These are phyloP conservation scores for Phallusia fumigata DNA, from an alignment of 23 tunicate species.

Conservation along the genomic window DNA sequence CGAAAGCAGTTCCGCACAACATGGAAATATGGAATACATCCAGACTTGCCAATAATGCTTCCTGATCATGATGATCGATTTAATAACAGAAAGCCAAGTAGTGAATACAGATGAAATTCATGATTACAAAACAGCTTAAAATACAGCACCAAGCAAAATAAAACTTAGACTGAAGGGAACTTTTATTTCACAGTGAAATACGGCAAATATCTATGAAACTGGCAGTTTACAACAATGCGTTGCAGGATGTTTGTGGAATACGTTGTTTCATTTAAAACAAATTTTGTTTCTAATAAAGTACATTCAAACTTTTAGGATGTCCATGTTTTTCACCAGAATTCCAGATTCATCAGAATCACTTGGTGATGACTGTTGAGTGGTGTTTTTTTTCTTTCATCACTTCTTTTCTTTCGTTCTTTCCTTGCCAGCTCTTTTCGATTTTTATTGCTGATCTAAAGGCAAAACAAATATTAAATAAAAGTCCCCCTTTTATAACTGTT, in stretches of 20 bases:
- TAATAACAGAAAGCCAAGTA: not conserved
- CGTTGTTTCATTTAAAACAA: too few relatives aligned
- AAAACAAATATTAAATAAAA: not conserved
- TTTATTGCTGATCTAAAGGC: conserved; percentile 60
- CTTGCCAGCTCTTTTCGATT: conserved; percentile 52
- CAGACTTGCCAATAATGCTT: conserved; percentile 22
- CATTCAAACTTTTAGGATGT: conserved; percentile 44
- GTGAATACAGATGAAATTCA: not conserved
- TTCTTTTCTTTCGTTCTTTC: conserved; percentile 51
- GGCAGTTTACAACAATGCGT: not conserved
- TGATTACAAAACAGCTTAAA: too few relatives aligned
- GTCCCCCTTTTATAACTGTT: too few relatives aligned
- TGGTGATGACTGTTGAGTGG: conserved; percentile 15
- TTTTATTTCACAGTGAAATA: conserved; percentile 11
- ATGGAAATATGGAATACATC: conserved; percentile 77
- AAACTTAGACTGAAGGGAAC: not conserved
- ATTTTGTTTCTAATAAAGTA: not conserved
- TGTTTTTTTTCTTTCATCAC: conserved; percentile 51
- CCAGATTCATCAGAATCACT: conserved; percentile 83
- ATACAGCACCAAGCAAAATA: not conserved
- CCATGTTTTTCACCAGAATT: conserved; percentile 60
- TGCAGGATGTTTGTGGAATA: not conserved
- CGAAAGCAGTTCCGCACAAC: conserved; percentile 42
- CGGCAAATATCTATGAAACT: not conserved
- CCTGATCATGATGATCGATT: conserved; percentile 6